phyloP scores from a whole-genome alignment of 2,888 invertebrate genomes.

The Macaria liturata region DNA sequence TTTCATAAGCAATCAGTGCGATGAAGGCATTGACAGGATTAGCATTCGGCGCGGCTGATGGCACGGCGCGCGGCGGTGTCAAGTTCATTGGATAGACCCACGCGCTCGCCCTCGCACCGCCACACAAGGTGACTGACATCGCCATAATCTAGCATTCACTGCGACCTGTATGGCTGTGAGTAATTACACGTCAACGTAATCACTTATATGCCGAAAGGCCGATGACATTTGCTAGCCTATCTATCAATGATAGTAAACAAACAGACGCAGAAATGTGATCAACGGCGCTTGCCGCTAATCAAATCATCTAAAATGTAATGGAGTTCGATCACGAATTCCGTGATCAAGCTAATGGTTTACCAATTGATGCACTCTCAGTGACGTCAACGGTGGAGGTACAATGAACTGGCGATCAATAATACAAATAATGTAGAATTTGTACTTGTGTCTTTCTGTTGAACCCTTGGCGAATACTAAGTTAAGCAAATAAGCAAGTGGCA shows the following conservation, averaged over 20 bases:
- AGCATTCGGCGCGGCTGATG: conserved; percentile 54
- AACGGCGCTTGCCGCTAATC: conserved; percentile 4
- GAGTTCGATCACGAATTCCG: conserved; percentile 7
- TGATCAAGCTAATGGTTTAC: conserved; percentile 14
- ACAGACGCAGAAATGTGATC: neutral
- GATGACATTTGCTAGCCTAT: conserved; percentile 37
- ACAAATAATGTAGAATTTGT: conserved; percentile 1
- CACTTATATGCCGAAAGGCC: conserved; percentile 33
- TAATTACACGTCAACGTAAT: conserved; percentile 56
- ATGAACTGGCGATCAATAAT: conserved; percentile 7
- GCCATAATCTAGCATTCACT: conserved; percentile 50
- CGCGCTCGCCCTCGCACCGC: conserved; percentile 64
- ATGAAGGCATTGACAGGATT: conserved; percentile 50
- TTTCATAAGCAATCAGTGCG: conserved; percentile 10
- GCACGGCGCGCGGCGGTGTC: conserved; percentile 42
- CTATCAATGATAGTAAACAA: conserved; percentile 20
- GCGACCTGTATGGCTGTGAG: conserved; percentile 55
- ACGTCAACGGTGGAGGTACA: neutral
- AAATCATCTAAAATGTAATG: conserved; percentile 3
- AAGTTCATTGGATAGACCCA: conserved; percentile 79
- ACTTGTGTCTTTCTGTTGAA: conserved; percentile 4
- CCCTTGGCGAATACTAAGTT: conserved; percentile 1
- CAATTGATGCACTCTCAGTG: conserved; percentile 7
- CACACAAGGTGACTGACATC: conserved; percentile 69
- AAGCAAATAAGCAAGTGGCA: conserved; percentile 9